Base-by-base conservation (phyloP, 2,888 invertebrate genomes). In the Epicampocera succincta region DNA sequence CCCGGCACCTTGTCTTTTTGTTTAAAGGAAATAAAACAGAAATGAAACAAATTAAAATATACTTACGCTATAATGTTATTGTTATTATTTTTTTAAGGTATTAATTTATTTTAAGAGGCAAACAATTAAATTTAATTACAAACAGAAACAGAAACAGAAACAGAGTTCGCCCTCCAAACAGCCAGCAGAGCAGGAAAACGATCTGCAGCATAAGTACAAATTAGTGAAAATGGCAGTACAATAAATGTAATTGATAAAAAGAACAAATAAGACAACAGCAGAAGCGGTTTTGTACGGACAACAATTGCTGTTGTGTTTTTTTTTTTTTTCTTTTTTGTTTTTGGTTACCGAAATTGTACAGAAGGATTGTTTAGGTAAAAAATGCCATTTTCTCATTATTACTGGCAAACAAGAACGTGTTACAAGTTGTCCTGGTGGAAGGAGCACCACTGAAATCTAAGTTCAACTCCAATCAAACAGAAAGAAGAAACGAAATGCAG, bases 61-160 rank as follows among this genome's bases (percentile, higher is more conserved):
- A 61, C 60, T 76, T 42, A 56, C 25, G 66, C 44, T 66, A 60
- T 13, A 61, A 65, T 73, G 46, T 75, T 48, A 74, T 65, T 65
- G 46, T 68, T 76, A 74, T 71, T 71, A 77, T 78, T 78, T 33
- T 25, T 60, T 54, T 71, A 78, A 74, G 74, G 82, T 71, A 78
- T 82, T 78, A 71, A 74, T 74, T 78, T 71, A 66, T 82, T 74
- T 82, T 78, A 78, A 78, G 78, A 66, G 74, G 38, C 69, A 12
- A 60, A 74, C 74, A 82, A 82, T 82, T 78, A 82, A 78, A 82
- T 78, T 82, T 74, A 78, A 82, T 82, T 82, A 54, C 15, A 66
- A n/a, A 46, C 17, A 48, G 44, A 66, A n/a, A 46, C 17, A 48
- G 44, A 66, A n/a, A 46, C 17, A 48, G 44, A 66, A n/a, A 46